Evolutionary conservation across 2,888 invertebrate species (phyloP), one percentile per base, ranked within the genome.

Genomic region (Drosophila stalkeri): DNA sequence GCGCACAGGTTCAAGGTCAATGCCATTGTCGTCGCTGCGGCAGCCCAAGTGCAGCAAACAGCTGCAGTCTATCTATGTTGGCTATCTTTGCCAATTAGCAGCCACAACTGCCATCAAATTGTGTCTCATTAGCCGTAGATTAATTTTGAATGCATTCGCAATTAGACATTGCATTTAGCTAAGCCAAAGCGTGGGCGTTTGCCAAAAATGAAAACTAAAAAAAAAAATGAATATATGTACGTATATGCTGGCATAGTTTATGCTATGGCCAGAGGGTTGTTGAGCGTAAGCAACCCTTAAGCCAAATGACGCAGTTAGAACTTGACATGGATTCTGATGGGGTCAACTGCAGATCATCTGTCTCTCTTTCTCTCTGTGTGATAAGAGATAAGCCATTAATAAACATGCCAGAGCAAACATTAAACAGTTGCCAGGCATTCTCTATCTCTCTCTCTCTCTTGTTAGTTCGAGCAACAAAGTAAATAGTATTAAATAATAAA

Each of bases 81-180:
- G 61, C 52, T 55, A 56, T 44, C 70, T 51, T 61, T 88, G 81
- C 78, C 78, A 88, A 86, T 84, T 82, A 80, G 81, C 51, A 59
- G 74, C 65, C 59, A 27, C 46, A 64, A 54, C 64, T 75, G 78
- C 77, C 69, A 54, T 64, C 67, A 54, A 68, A 81, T 85, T 79
- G 77, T 86, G 90, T 81, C 86, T 86, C 90, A 86, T 86, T 89
- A 86, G 81, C 80, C 56, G 47, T 46, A 85, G 84, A 86, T 86
- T 88, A 86, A 89, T 86, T 76, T 88, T 75, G 72, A 87, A 74
- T 87, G 74, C 82, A 71, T 61, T 74, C 59, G 65, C 75, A 82
- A 89, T 86, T 82, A 81, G 74, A 77, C 75, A 78, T 75, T 74
- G 73, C 78, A 78, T 82, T 85, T 74, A 65, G 66, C 49, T 49